Base-by-base conservation (phyloP, 35 echinoderm and acorn worm genomes). In the Lytechinus variegatus region DNA sequence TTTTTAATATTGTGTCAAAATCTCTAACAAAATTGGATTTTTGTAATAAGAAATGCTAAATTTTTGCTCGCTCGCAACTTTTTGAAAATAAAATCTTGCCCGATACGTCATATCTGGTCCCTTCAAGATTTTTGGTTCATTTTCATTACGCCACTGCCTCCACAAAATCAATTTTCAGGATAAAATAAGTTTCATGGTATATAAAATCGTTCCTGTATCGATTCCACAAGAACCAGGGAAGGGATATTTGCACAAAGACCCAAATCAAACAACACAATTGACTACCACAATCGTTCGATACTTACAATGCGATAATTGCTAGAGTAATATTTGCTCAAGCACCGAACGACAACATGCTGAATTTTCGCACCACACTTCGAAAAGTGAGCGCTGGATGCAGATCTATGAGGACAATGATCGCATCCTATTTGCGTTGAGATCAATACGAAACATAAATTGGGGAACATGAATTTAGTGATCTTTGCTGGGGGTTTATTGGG, bases 301-400 rank as follows among this genome's bases (percentile, higher is more conserved):
- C 66, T 90, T 52, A 90, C 88, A 90, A 90, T 19, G 52, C 27
- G 88, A 90, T 90, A 90, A 90, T 90, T 90, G 52, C 28, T 24
- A 54, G 11, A 19, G 88, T 54, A 44, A 54, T 90, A 90, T 90
- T 90, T 90, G 88, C 27, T 33, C 88, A 54, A 52, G 88, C 4
- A 10, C 27, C 11, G 88, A 90, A 54, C 28, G 88, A 90, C 88
- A 90, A 90, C 88, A 90, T 90, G 29, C 88, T 90, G 88, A 54
- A 29, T 90, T 90, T 90, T 90, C 88, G 88, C 88, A 90, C 88
- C 88, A 90, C 88, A 90, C 88, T 90, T 90, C 88, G 52, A 90
- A 90, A 89, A 90, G 88, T 90, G 29, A 44, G 52, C 88, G n/a
- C 14, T n/a, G 19, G 66, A n/a, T 24, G n/a, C 8, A 24, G 66